A percentile compares a stretch with the other conserved stretches of the same genome.
These are phyloP conservation scores for Pristionchus fissidentatus DNA, from an alignment of 2,888 invertebrate genomes.

Conservation along the genomic window DNA sequence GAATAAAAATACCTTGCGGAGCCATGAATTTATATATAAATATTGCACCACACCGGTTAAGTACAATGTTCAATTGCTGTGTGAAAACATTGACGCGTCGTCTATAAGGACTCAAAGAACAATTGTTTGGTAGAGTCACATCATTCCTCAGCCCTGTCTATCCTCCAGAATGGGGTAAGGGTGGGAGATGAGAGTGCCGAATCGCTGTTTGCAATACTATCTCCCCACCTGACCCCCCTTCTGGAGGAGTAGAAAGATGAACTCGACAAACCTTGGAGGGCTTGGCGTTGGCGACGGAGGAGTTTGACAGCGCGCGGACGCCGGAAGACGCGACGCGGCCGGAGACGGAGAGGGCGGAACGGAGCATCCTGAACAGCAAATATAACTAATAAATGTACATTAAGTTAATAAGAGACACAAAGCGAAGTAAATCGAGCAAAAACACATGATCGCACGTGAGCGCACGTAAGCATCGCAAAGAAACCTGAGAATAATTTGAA, in stretches of 20 bases:
- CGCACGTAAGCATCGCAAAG: neutral
- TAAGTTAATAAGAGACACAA: no score
- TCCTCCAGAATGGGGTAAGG: no score
- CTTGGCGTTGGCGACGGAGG: neutral
- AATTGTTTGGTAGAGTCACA: no score
- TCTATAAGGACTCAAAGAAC: neutral
- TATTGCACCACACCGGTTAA: neutral
- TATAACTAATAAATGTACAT: neutral
- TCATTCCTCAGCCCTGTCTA: no score
- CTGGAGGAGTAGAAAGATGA: no score
- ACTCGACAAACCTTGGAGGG: constrained; percentile 22
- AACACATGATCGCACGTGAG: neutral
- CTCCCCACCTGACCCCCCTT: no score
- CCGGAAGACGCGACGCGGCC: constrained; percentile 34
- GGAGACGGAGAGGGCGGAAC: constrained; percentile 38
- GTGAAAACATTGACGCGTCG: neutral
- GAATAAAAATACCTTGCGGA: neutral
- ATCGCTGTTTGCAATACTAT: no score
- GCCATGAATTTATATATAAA: neutral
- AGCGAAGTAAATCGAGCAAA: neutral
- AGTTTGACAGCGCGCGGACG: constrained; percentile 29
- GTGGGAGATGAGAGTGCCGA: no score
- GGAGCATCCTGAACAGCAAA: constrained; percentile 18
- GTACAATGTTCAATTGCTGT: neutral
- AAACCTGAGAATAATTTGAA: neutral